Conservation (phyloP, 2,113 vertebrate species). For the Carlito syrichta region DNA sequence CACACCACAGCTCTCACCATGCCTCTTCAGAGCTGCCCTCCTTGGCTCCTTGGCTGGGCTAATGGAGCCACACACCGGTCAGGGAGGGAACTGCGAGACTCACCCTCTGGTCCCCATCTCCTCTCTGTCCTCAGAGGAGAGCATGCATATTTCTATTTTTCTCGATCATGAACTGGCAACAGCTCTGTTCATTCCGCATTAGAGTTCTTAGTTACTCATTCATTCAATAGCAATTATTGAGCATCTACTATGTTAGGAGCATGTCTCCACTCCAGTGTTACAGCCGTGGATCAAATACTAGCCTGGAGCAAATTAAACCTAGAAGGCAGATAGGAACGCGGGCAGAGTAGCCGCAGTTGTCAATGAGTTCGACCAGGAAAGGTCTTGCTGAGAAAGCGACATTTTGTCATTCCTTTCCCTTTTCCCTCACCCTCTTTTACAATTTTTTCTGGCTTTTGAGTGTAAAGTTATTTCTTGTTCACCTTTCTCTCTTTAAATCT, state of each 20-base stretch:
- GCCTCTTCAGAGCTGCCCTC: no score
- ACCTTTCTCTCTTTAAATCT: not conserved
- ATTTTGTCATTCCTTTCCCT: not conserved
- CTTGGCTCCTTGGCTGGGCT: no score
- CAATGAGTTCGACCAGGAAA: not conserved
- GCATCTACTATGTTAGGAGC: no score
- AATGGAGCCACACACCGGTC: rapidly evolving
- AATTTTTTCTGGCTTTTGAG: not conserved
- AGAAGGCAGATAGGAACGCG: not conserved
- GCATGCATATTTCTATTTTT: not conserved
- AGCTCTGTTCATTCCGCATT: not conserved
- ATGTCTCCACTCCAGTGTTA: not conserved
- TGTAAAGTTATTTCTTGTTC: not conserved
- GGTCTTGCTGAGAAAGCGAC: not conserved
- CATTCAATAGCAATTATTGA: not conserved
- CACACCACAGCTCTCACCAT: no score
- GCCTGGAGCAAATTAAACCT: no score
- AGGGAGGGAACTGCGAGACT: rapidly evolving
- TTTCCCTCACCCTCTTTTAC: not conserved
- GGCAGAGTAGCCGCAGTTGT: not conserved
- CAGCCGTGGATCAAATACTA: not conserved
- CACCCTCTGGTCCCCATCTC: not conserved
- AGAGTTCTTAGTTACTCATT: not conserved
- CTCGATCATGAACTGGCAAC: not conserved
- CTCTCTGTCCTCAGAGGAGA: not conserved